Evolutionary conservation across 2,888 invertebrate species (phyloP).

Genomic region (Nemoura dubitans): DNA sequence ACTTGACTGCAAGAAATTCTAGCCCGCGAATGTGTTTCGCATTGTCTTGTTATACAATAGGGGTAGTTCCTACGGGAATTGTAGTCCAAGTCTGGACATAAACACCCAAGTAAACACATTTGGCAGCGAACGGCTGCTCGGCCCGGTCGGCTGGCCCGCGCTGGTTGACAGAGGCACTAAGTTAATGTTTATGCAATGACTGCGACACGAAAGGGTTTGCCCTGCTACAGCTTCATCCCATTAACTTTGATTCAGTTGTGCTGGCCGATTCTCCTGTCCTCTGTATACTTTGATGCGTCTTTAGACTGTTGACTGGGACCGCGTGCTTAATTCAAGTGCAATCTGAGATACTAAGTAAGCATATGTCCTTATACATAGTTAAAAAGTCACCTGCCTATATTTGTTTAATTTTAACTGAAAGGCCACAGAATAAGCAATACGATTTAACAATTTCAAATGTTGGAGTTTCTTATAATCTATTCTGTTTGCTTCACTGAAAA

Average conservation of each 20-base stretch:
- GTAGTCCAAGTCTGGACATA: slow-evolving; percentile 12
- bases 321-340: not conserved
- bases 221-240: not conserved
- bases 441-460: too few relatives aligned
- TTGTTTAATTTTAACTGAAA: too few relatives aligned
- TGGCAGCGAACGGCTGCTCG: not conserved
- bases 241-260: not conserved
- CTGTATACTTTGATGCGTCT: not conserved
- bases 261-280: not conserved
- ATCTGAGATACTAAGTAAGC: too few relatives aligned
- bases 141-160: not conserved
- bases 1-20: not conserved
- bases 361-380: too few relatives aligned
- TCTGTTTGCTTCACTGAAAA: too few relatives aligned
- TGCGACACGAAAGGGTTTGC: slow-evolving; percentile 7
- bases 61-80: not conserved
- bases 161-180: not conserved
- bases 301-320: not conserved
- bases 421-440: too few relatives aligned
- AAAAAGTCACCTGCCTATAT: too few relatives aligned
- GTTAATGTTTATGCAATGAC: slow-evolving; percentile 2
- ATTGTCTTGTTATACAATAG: slow-evolving; percentile 7
- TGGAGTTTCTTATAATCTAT: too few relatives aligned
- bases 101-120: slow-evolving; percentile 28
- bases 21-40: not conserved